Percentiles rank a stretch among this genome's conserved stretches.
Conservation (phyloP, 1,140 invertebrate species). For the Nymphalis io region DNA sequence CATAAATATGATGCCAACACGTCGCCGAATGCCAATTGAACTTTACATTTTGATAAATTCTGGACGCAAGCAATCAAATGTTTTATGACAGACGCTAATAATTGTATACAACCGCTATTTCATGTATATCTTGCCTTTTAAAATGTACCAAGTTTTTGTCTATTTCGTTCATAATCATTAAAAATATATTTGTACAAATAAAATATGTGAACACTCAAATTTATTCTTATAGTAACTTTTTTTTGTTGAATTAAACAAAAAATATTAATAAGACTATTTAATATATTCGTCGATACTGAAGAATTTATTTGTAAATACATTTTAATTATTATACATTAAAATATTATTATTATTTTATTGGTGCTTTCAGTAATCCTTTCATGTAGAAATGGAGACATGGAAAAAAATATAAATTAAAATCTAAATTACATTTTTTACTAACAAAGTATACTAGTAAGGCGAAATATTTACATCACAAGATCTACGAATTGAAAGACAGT, state of each 20-base stretch:
- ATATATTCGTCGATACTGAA: not conserved
- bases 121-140: not conserved
- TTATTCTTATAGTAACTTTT: not conserved
- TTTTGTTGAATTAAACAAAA: not conserved
- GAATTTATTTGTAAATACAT: conserved; percentile 27
- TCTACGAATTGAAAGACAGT: not conserved
- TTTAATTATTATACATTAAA: conserved; percentile 6
- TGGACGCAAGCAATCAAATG: not conserved
- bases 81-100: conserved; percentile 9
- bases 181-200: no score
- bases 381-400: not conserved
- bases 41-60: not conserved
- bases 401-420: no score
- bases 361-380: not conserved
- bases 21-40: conserved; percentile 27
- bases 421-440: no score
- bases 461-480: not conserved
- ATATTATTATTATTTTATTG: not conserved
- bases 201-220: no score
- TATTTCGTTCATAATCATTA: not conserved
- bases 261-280: conserved; percentile 8
- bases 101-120: not conserved
- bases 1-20: conserved; percentile 42
- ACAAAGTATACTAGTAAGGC: no score
- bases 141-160: not conserved